Evolutionary conservation across 2,888 invertebrate species (phyloP), one percentile per base, ranked within the genome.

Genomic region (Parascotia fuliginaria): DNA sequence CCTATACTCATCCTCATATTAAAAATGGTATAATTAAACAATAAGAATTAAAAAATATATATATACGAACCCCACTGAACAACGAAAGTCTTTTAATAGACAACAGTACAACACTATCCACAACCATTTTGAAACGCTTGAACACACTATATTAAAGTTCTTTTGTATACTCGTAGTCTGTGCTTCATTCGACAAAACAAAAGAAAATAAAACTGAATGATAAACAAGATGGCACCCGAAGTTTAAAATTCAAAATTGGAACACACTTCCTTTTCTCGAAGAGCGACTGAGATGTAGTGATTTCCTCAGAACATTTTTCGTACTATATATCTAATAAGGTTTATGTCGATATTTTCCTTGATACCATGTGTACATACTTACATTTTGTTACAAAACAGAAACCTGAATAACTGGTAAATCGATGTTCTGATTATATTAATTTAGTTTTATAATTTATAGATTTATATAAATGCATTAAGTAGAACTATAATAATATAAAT

Each of bases 261-360:
- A 42, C 15, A 34, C 12, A 41, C 51, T 47, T 64, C 49, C 55
- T 46, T 45, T 48, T 48, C 68, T 55, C 55, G 69, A 60, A 60
- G 65, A 60, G 57, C 52, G 55, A 28, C 69, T 44, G 42, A 50
- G 48, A 28, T 42, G 13, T 22, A 65, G 50, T 65, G 69, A 42
- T 60, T 49, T 56, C 52, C 49, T 57, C 47, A 36, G 34, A 37
- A 19, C 50, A 40, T 12, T 44, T 55, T 54, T 56, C 37, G 41
- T 48, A 22, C 46, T 63, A 54, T 65, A 60, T 64, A 67, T 51
- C 29, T 32, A 41, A 51, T 46, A 47, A 49, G 48, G 52, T 45
- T 61, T 62, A 49, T 31, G 12, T 38, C 9, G 28, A 19, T 15
- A 33, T 65, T 65, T 65, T 65, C 68, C 65, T 65, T 45, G 31